Percentiles rank a stretch among this genome's conserved stretches.
phyloP scores from a whole-genome alignment of 1,140 invertebrate genomes.

The Vanessa atalanta region DNA sequence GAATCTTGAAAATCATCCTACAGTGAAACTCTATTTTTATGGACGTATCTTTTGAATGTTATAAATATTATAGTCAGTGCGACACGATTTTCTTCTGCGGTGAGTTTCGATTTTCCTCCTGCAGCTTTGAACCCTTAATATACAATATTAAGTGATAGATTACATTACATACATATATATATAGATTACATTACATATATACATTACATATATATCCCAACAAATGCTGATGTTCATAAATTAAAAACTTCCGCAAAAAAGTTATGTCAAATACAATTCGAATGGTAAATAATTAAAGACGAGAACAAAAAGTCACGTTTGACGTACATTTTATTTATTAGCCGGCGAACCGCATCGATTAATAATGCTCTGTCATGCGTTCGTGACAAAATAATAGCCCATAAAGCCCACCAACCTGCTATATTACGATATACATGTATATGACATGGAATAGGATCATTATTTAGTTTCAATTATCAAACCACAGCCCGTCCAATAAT shows the following conservation, averaged over 20 bases:
- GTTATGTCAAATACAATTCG: background rate
- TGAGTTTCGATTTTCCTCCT: too few species aligned
- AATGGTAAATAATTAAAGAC: conserved; percentile 23
- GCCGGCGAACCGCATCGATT: conserved; percentile 41
- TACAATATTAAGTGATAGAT: too few species aligned
- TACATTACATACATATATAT: too few species aligned
- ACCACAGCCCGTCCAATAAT: conserved; percentile 5
- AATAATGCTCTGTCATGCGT: conserved; percentile 39
- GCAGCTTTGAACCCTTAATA: too few species aligned
- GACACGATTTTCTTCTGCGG: too few species aligned
- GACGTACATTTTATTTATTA: conserved; percentile 33
- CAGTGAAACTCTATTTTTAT: too few species aligned
- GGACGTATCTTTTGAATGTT: too few species aligned
- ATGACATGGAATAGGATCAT: conserved; percentile 20
- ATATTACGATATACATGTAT: conserved; percentile 25
- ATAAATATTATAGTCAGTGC: too few species aligned
- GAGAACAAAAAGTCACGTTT: conserved; percentile 31
- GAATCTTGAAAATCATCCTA: too few species aligned
- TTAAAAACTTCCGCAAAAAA: background rate
- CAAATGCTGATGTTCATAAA: background rate
- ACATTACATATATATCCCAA: too few species aligned
- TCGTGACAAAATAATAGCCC: conserved; percentile 41
- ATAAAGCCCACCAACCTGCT: conserved; percentile 34
- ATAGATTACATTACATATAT: too few species aligned
- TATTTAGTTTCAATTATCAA: conserved; percentile 19